Percentiles rank a stretch among this genome's conserved stretches.
Conservation (phyloP, 2,797 vertebrate genomes). For the Nannoperca australis region DNA sequence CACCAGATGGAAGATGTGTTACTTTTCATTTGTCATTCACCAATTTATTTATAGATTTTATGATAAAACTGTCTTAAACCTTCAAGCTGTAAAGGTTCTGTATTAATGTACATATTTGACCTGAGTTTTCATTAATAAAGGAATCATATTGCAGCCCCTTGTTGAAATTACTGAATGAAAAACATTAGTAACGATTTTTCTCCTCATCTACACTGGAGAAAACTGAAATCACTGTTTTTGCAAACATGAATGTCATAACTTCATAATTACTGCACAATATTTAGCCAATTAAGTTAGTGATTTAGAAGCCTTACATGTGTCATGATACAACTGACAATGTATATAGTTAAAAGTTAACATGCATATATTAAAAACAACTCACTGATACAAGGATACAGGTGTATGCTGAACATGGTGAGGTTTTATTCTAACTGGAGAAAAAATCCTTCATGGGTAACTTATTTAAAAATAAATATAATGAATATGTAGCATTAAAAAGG, state of each 20-base stretch:
- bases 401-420: background rate
- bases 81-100: conserved; percentile 25
- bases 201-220: background rate
- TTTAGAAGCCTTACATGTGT: background rate
- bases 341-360: background rate
- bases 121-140: conserved; percentile 69
- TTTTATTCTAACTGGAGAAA: background rate
- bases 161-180: conserved; percentile 29
- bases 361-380: background rate
- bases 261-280: background rate
- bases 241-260: background rate
- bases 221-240: background rate
- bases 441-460: background rate
- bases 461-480: background rate
- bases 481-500: background rate
- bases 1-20: conserved; percentile 11
- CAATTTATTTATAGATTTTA: conserved; percentile 6
- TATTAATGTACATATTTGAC: conserved; percentile 57
- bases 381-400: background rate
- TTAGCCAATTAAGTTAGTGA: background rate
- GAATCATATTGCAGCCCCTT: conserved; percentile 43
- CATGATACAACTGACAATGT: background rate
- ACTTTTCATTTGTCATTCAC: conserved; percentile 31
- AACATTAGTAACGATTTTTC: background rate
- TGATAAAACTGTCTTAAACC: conserved; percentile 3